These are phyloP conservation scores for Seladonia tumulorum DNA, from an alignment of 2,888 invertebrate genomes.

Conservation along the genomic window DNA sequence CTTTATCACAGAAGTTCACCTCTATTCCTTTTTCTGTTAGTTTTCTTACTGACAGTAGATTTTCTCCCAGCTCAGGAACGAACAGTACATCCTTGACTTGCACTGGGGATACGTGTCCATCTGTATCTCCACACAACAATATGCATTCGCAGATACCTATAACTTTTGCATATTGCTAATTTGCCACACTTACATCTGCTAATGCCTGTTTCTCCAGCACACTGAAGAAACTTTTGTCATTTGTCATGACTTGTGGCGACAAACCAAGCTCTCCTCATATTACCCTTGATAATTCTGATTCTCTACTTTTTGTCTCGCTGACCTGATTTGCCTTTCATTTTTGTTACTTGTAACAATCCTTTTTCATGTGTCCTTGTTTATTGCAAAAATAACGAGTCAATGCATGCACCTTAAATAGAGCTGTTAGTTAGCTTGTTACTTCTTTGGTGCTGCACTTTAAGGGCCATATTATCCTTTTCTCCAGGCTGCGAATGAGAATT, in stretches of 20 bases:
- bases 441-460: conserved; percentile 2
- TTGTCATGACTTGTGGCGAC: neutral
- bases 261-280: conserved; percentile 1
- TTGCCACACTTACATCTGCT: no score
- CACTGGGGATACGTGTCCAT: neutral
- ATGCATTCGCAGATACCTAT: no score
- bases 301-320: neutral
- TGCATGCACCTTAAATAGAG: neutral
- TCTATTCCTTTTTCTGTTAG: conserved; percentile 1
- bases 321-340: neutral
- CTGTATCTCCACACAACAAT: neutral
- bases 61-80: neutral
- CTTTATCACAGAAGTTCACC: conserved; percentile 1
- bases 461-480: neutral
- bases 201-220: neutral
- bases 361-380: neutral
- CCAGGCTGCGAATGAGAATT: neutral
- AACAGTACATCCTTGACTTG: neutral
- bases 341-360: conserved; percentile 1
- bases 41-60: conserved; percentile 1
- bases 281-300: neutral
- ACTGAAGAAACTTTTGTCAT: conserved; percentile 2
- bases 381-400: neutral
- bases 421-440: neutral
- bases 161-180: no score